Evolutionary conservation across 2,888 invertebrate genomes (phyloP).

Genomic region (Sabellastarte sp.): DNA sequence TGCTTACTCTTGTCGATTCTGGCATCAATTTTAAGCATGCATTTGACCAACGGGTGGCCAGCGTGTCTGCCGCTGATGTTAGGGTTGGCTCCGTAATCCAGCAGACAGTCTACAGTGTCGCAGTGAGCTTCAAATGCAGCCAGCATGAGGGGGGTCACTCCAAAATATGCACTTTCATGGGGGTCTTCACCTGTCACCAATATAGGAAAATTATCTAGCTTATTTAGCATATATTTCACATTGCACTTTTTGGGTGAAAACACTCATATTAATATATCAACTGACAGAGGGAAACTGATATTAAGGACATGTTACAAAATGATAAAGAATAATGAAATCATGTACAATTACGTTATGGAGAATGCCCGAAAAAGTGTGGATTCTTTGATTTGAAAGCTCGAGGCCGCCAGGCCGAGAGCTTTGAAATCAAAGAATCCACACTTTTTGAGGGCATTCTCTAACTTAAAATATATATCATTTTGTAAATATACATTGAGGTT

Average conservation of each 20-base stretch:
- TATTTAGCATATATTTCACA: background rate
- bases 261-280: no score
- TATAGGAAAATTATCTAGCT: background rate
- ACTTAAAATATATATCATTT: no score
- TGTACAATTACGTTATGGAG: background rate
- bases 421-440: no score
- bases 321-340: background rate
- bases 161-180: background rate
- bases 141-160: background rate
- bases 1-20: background rate
- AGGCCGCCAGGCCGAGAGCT: no score
- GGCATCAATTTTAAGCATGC: background rate
- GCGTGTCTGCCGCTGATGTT: background rate
- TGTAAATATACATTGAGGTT: no score
- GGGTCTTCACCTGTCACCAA: background rate
- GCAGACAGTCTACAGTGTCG: background rate
- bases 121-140: background rate
- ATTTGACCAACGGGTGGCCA: background rate
- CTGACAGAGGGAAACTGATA: background rate
- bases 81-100: background rate
- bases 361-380: no score
- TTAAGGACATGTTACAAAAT: background rate
- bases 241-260: no score
- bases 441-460: no score
- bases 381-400: no score